These are phyloP conservation scores for Folsomia manolachei DNA, from an alignment of 2,888 invertebrate genomes.

Conservation along the genomic window DNA sequence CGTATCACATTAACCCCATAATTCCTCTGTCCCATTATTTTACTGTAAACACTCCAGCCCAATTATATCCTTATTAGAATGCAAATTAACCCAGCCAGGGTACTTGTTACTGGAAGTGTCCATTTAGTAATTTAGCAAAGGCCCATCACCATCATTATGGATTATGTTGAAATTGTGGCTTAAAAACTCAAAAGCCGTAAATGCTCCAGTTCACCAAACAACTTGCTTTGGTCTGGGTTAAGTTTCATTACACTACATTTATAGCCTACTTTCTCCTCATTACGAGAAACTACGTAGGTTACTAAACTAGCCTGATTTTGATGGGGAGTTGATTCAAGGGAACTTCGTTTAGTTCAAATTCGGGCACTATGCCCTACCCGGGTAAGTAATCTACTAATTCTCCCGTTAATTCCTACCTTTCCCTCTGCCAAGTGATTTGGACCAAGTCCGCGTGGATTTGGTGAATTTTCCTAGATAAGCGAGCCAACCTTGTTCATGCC, in stretches of 20 bases:
- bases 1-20: no score
- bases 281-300: background rate
- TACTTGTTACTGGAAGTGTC: background rate
- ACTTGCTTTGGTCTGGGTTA: background rate
- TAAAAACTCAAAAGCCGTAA: background rate
- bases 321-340: background rate
- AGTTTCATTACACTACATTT: background rate
- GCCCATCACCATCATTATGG: background rate
- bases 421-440: background rate
- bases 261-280: slow-evolving; percentile 11
- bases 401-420: background rate
- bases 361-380: no score
- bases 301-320: background rate
- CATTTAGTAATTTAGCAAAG: background rate
- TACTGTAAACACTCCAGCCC: no score
- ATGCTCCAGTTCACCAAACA: background rate
- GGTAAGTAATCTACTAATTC: background rate
- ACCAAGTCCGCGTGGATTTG: no score
- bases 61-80: background rate
- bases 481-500: no score
- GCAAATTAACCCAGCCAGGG: background rate
- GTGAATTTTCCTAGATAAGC: no score
- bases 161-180: background rate
- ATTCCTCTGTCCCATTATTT: no score
- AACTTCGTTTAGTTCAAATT: no score